A percentile compares a stretch with the other conserved stretches of the same genome.
These are phyloP conservation scores for Melangyna quadrimaculata DNA, from an alignment of 2,888 invertebrate genomes.

Conservation along the genomic window DNA sequence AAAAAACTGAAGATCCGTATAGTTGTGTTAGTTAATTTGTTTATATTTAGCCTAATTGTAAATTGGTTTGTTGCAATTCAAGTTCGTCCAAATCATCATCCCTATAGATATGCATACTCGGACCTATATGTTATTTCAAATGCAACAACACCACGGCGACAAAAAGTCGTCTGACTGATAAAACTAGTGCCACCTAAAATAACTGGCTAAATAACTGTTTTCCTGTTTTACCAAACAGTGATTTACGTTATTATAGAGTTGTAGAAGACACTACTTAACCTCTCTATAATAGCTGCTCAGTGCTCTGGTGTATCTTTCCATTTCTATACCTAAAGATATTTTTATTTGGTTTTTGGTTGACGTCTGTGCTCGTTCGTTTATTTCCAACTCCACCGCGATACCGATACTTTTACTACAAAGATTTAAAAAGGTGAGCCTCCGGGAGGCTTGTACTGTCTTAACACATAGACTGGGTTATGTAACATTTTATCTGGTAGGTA, in stretches of 20 bases:
- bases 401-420: background rate
- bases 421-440: conserved; percentile 16
- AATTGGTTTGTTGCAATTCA: conserved; percentile 17
- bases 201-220: conserved; percentile 33
- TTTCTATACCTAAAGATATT: too few species aligned
- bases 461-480: conserved; percentile 22
- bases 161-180: conserved; percentile 24
- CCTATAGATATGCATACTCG: conserved; percentile 8
- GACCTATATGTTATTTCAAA: too few species aligned
- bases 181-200: conserved; percentile 16
- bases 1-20: background rate
- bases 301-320: background rate
- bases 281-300: conserved; percentile 23
- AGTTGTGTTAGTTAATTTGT: conserved; percentile 2
- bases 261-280: conserved; percentile 33
- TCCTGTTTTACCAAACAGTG: conserved; percentile 37
- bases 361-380: background rate
- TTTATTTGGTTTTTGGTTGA: background rate
- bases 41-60: conserved; percentile 17
- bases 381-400: background rate
- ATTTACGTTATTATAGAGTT: conserved; percentile 29
- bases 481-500: background rate
- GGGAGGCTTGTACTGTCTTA: conserved; percentile 20
- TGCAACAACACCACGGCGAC: conserved; percentile 27
- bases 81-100: conserved; percentile 32